These are phyloP conservation scores for Mythimna ferrago DNA, from an alignment of 2,888 invertebrate species.

Conservation along the genomic window DNA sequence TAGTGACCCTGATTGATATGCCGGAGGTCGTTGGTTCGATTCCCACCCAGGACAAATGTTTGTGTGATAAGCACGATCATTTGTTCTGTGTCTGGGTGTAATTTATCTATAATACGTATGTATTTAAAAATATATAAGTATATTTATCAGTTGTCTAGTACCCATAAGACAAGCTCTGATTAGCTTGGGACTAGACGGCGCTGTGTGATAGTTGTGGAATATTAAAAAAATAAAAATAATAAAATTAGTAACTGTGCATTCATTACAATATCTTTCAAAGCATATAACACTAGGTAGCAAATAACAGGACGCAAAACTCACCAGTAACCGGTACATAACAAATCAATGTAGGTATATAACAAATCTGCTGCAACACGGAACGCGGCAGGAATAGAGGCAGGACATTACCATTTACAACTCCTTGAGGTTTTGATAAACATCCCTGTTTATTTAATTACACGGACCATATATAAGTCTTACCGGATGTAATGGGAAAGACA, in stretches of 20 bases:
- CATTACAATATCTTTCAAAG: conserved; percentile 3
- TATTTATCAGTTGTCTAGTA: too few species aligned
- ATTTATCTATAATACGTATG: too few species aligned
- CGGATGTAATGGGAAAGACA: conserved; percentile 1
- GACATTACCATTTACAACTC: conserved; percentile 38
- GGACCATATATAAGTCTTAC: conserved; percentile 1
- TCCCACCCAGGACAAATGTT: too few species aligned
- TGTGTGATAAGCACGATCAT: too few species aligned
- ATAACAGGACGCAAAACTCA: conserved; percentile 13
- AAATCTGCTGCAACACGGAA: conserved; percentile 30
- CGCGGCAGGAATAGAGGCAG: conserved; percentile 9
- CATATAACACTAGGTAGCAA: conserved; percentile 2
- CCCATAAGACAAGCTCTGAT: too few species aligned
- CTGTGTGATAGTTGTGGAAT: too few species aligned
- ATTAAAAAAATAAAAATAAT: too few species aligned
- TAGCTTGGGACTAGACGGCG: too few species aligned
- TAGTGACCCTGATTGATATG: too few species aligned
- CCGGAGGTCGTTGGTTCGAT: too few species aligned
- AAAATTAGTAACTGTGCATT: neutral
- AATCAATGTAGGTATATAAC: conserved; percentile 30
- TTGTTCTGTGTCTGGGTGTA: too few species aligned
- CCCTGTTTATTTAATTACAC: conserved; percentile 35
- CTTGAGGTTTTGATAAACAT: conserved; percentile 33
- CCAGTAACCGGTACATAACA: conserved; percentile 35
- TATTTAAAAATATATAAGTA: too few species aligned